Base-by-base conservation (phyloP, 2,113 vertebrate genomes). In the Empidonax traillii region DNA sequence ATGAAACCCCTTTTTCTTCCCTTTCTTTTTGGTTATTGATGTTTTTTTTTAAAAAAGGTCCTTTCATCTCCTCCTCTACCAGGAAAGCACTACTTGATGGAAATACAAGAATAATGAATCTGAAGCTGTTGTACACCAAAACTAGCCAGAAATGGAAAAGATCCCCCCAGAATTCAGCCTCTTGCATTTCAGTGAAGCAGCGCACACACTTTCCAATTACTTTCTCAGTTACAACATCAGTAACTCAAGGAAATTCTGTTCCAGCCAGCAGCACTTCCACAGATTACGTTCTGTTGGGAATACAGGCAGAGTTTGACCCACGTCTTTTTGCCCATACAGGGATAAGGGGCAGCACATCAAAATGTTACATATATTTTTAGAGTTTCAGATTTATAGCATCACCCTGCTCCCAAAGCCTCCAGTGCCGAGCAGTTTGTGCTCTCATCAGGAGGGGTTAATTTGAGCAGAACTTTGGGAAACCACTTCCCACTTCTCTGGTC, bases 1-100 rank as follows among this genome's bases (percentile, higher is more conserved):
- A 91, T 46, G 67, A 93, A 94, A 69, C 46, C 15, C 31, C 67
- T 68, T 95, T 92, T 94, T 85, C 76, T 89, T 88, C 80, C n/a
- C 62, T 89, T 94, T 81, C 47, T 87, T 95, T 93, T 93, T 84
- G 41, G 52, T 37, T 95, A 94, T 94, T 94, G 93, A 83, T 87
- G 85, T 61, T 93, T 89, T 93, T 89, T 89, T 91, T 89, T 71
- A 22, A 35, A 80, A 95, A 96, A 94, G 93, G 63, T 93, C 35
- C 82, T 93, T 95, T 96, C 87, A 95, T 95, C 91, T 96, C 24
- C 59, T 83, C 28, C 61, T 78, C 76, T 44, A 86, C n/a, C 43
- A 93, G 49, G 78, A 87, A 90, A 94, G 67, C 44, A 74, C 53
- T 68, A 83, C 77, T 89, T 91, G 69, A 94, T 80, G 72, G 77